These are phyloP conservation scores for Scaptomyza caliginosa DNA, from an alignment of 2,888 invertebrate species.

Conservation along the genomic window DNA sequence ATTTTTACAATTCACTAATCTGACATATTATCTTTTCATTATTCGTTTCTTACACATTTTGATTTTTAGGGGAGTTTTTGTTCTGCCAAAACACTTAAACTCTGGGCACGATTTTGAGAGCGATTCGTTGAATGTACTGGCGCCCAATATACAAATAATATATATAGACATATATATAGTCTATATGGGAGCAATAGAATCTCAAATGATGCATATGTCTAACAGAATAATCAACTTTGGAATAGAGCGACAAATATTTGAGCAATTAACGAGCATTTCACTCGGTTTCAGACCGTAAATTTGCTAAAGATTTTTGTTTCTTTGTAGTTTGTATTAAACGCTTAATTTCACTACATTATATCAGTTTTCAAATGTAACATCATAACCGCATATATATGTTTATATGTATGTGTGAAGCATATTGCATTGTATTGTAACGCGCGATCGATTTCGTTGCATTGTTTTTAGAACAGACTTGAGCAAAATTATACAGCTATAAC, in stretches of 20 bases:
- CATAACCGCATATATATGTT: constrained; percentile 11
- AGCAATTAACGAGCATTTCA: constrained; percentile 40
- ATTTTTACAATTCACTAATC: constrained; percentile 34
- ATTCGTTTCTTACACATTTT: constrained; percentile 2
- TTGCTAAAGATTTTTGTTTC: constrained; percentile 25
- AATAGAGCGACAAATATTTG: constrained; percentile 20
- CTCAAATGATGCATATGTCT: constrained; percentile 2
- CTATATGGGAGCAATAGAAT: not conserved
- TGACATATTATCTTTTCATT: constrained; percentile 4
- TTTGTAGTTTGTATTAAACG: not conserved
- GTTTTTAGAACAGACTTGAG: constrained; percentile 34
- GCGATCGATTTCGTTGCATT: constrained; percentile 28
- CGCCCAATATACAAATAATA: not conserved
- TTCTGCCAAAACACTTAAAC: constrained; percentile 37
- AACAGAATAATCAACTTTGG: constrained; percentile 17
- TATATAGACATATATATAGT: constrained; percentile 1
- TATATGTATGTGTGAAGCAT: not conserved
- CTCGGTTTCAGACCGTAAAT: constrained; percentile 35
- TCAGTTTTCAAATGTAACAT: constrained; percentile 28
- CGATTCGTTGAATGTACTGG: constrained; percentile 7
- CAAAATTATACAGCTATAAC: constrained; percentile 43
- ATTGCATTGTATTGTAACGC: constrained; percentile 4
- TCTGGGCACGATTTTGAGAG: constrained; percentile 49
- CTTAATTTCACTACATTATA: not conserved
- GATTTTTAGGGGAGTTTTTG: not conserved